Evolutionary conservation across 2,888 invertebrate species (phyloP).

Genomic region (Lamellibrachia satsuma): DNA sequence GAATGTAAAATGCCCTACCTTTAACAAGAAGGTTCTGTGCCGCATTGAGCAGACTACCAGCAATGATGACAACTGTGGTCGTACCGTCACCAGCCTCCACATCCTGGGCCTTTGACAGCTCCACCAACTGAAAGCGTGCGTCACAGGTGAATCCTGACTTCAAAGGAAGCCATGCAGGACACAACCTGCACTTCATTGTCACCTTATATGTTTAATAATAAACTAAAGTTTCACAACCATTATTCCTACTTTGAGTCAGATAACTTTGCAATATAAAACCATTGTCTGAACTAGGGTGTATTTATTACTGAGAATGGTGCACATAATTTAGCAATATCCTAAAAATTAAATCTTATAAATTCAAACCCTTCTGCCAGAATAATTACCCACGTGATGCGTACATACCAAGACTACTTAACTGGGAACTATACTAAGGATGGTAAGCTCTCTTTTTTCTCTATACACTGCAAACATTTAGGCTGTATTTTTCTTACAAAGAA

Average conservation of each 20-base stretch:
- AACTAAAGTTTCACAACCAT: too few species aligned
- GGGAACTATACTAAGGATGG: neutral
- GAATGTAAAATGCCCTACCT: slow-evolving; percentile 37
- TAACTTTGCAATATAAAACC: too few species aligned
- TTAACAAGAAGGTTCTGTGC: slow-evolving; percentile 89
- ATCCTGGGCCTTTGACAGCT: slow-evolving; percentile 97
- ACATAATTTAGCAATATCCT: too few species aligned
- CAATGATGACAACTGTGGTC: slow-evolving; percentile 96
- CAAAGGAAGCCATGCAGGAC: neutral
- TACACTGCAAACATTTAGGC: neutral
- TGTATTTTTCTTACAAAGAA: neutral
- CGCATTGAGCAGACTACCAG: slow-evolving; percentile 93
- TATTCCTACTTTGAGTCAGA: too few species aligned
- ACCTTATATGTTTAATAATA: neutral
- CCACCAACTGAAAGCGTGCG: slow-evolving; percentile 81
- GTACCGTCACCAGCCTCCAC: slow-evolving; percentile 99
- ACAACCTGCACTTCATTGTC: neutral
- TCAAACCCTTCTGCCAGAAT: neutral
- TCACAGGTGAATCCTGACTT: slow-evolving; percentile 13
- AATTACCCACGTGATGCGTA: neutral
- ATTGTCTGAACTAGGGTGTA: too few species aligned
- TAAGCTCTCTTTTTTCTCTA: neutral
- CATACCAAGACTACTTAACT: neutral
- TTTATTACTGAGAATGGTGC: too few species aligned
- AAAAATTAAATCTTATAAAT: too few species aligned